Evolutionary conservation across 2,113 vertebrate genomes (phyloP).

Genomic region (Mandrillus leucophaeus): DNA sequence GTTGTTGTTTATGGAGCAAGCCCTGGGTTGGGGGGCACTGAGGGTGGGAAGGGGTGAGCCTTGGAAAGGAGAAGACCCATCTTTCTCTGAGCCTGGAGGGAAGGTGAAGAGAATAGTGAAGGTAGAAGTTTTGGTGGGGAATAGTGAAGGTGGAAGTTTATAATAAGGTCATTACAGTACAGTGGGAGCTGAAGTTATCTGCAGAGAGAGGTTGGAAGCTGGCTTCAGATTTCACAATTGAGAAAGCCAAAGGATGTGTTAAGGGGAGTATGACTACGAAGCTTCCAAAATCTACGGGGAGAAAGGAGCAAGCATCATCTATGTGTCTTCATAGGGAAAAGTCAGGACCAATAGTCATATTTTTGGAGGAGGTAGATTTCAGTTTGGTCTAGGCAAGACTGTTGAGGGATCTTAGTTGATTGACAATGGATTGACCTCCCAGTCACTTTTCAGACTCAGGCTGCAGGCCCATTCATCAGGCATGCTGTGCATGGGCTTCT

Average conservation of each 20-base stretch:
- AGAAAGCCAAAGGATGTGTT: neutral
- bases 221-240: neutral
- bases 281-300: neutral
- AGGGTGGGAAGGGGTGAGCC: neutral
- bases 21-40: neutral
- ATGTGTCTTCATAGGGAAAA: neutral
- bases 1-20: neutral
- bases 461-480: neutral
- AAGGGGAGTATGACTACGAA: neutral
- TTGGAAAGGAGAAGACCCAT: neutral
- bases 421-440: neutral
- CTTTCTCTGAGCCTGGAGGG: neutral
- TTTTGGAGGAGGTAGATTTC: neutral
- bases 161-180: neutral
- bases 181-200: neutral
- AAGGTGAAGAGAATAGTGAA: neutral
- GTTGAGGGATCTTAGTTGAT: neutral
- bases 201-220: neutral
- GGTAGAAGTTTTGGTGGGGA: neutral
- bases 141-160: neutral
- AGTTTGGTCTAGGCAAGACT: neutral
- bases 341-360: neutral
- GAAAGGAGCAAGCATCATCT: neutral
- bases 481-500: neutral
- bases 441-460: neutral